Percentiles rank a stretch among this genome's conserved stretches.
Evolutionary conservation across 2,888 invertebrate genomes (phyloP).

Genomic region (Drosophila ezoana): DNA sequence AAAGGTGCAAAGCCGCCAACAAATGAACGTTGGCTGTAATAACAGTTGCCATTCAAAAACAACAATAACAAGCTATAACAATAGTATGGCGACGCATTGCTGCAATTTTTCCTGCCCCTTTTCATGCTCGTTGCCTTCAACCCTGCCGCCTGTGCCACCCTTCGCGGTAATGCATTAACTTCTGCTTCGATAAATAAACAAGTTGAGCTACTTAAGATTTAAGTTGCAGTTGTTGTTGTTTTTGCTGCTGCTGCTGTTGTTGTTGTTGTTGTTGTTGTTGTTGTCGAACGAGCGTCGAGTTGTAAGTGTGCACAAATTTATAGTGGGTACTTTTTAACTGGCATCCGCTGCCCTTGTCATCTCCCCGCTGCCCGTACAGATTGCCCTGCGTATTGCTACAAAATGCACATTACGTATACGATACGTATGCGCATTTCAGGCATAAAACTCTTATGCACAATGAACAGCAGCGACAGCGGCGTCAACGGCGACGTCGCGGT

Average conservation of each 20-base stretch:
- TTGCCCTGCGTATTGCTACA: constrained; percentile 42
- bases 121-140: constrained; percentile 18
- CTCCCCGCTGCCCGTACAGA: constrained; percentile 9
- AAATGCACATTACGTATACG: constrained; percentile 73
- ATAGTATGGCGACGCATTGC: constrained; percentile 46
- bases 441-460: constrained; percentile 76
- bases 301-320: constrained; percentile 71
- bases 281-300: constrained; percentile 64
- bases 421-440: constrained; percentile 75
- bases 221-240: constrained; percentile 59
- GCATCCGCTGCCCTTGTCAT: not conserved
- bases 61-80: constrained; percentile 9
- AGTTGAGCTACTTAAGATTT: constrained; percentile 80
- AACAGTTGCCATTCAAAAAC: constrained; percentile 27
- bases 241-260: constrained; percentile 18
- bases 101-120: constrained; percentile 31
- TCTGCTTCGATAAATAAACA: constrained; percentile 79
- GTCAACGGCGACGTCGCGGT: constrained; percentile 1
- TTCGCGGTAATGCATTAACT: constrained; percentile 56
- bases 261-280: constrained; percentile 30
- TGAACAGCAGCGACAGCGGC: constrained; percentile 61
- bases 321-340: constrained; percentile 62
- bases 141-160: not conserved
- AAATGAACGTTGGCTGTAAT: constrained; percentile 2
- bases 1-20: not conserved